These are phyloP conservation scores for Ceramica pisi DNA, from an alignment of 2,888 invertebrate genomes.

Conservation along the genomic window DNA sequence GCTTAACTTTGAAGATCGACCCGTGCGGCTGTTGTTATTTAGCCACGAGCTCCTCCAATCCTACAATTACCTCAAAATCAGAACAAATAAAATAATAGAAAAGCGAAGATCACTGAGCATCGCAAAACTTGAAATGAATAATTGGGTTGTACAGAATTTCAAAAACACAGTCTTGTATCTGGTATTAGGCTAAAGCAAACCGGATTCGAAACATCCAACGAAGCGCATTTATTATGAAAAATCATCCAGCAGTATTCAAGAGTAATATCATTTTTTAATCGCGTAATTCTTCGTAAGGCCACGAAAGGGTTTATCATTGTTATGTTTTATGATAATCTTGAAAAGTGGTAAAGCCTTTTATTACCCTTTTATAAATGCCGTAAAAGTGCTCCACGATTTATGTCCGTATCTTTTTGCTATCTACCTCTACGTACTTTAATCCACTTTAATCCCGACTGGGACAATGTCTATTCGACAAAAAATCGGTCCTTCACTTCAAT, in stretches of 20 bases:
- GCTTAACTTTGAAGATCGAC: no score
- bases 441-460: conserved; percentile 73
- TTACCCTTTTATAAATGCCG: conserved; percentile 72
- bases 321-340: conserved; percentile 74
- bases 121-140: neutral
- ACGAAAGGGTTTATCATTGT: conserved; percentile 70
- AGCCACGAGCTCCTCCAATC: no score
- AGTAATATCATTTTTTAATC: conserved; percentile 60
- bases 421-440: conserved; percentile 73
- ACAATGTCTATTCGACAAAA: conserved; percentile 80
- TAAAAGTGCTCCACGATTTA: conserved; percentile 74
- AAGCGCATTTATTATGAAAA: conserved; percentile 45
- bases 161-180: neutral
- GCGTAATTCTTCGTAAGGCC: conserved; percentile 50
- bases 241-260: conserved; percentile 48
- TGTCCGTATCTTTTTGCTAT: conserved; percentile 74
- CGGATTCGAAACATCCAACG: neutral
- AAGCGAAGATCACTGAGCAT: neutral
- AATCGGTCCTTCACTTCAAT: conserved; percentile 79
- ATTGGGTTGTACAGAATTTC: neutral
- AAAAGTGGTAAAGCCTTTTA: conserved; percentile 74
- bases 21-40: no score
- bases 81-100: no score
- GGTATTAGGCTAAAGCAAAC: conserved; percentile 1
- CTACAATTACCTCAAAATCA: no score